phyloP scores from a whole-genome alignment of 2,888 invertebrate genomes.

The Perithous albicinctus region DNA sequence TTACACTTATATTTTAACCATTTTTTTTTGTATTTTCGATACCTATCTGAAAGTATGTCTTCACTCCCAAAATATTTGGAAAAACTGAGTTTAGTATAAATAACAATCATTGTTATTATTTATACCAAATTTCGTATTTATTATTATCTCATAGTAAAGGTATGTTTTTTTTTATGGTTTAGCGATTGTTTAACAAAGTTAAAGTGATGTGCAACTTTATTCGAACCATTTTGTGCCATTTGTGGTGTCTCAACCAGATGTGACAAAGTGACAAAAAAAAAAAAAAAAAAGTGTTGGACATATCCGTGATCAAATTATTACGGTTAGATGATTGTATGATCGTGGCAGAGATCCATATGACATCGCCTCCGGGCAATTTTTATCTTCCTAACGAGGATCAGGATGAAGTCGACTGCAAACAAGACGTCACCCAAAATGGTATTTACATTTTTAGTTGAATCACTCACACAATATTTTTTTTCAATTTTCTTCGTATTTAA shows the following conservation, averaged over 20 bases:
- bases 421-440: conserved; percentile 71
- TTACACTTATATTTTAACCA: too few relatives aligned
- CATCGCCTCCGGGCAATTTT: conserved; percentile 77
- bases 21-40: too few relatives aligned
- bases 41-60: background rate
- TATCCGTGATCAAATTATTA: conserved; percentile 8
- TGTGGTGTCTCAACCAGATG: background rate
- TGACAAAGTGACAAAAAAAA: background rate
- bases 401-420: conserved; percentile 69
- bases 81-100: background rate
- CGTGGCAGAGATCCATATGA: conserved; percentile 77
- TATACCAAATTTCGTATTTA: background rate
- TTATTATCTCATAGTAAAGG: background rate
- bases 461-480: conserved; percentile 4
- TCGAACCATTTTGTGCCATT: background rate
- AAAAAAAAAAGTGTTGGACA: conserved; percentile 49
- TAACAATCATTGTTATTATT: too few relatives aligned
- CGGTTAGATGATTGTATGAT: conserved; percentile 69
- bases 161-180: conserved; percentile 2
- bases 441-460: conserved; percentile 58
- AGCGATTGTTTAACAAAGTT: conserved; percentile 8
- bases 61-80: background rate
- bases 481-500: too few relatives aligned
- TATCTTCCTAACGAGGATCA: conserved; percentile 77
- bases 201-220: conserved; percentile 21